Conservation (phyloP, 2,113 vertebrate genomes). For the Benitochromis conjunctus region DNA sequence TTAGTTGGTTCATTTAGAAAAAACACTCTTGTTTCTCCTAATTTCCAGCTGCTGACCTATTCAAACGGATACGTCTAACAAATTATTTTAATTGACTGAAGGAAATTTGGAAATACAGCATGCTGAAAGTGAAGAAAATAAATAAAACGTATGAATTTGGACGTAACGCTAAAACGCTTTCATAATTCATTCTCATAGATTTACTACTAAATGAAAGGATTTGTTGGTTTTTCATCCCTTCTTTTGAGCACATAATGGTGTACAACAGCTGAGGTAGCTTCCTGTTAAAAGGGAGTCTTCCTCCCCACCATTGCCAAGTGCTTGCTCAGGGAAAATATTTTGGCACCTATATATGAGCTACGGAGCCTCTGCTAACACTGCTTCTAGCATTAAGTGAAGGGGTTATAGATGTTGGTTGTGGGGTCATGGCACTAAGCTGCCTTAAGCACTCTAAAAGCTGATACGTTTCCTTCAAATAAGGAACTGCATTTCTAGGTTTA, state of each 20-base stretch:
- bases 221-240: fast-evolving
- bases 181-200: background rate
- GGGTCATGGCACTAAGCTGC: background rate
- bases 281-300: background rate
- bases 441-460: background rate
- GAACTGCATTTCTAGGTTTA: background rate
- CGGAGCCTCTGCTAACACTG: background rate
- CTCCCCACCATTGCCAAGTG: background rate
- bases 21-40: background rate
- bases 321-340: background rate
- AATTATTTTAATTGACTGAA: background rate
- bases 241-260: fast-evolving
- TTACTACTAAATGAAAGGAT: background rate
- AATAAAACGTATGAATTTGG: background rate
- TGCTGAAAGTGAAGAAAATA: background rate
- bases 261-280: background rate
- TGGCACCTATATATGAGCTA: background rate
- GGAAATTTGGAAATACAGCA: background rate
- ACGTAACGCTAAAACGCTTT: background rate
- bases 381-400: background rate
- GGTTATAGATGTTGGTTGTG: background rate
- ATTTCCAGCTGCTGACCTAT: background rate
- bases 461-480: background rate
- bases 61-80: background rate
- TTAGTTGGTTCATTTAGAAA: background rate